Percentiles rank a stretch among this genome's conserved stretches.
phyloP scores from a whole-genome alignment of 2,888 invertebrate species.

The Seira sanloemensis region DNA sequence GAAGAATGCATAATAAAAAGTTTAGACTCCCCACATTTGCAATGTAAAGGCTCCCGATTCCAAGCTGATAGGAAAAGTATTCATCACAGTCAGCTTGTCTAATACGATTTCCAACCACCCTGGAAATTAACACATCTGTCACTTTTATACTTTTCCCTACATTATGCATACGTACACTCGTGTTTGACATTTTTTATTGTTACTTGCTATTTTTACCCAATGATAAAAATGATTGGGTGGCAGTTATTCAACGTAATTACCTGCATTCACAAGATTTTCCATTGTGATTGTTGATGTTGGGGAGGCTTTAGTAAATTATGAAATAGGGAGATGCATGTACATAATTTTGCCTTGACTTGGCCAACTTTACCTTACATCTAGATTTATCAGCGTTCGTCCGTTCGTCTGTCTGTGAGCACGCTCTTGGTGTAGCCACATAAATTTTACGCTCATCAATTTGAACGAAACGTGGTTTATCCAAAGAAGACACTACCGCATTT shows the following conservation, averaged over 20 bases:
- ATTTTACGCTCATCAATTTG: no score
- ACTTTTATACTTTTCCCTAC: conserved; percentile 47
- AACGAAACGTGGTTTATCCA: no score
- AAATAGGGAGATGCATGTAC: no score
- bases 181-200: conserved; percentile 36
- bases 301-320: no score
- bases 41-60: neutral
- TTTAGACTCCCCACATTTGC: neutral
- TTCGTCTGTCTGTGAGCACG: no score
- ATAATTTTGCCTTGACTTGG: no score
- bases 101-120: conserved; percentile 71
- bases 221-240: neutral
- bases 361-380: no score
- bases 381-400: no score
- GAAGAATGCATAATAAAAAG: neutral
- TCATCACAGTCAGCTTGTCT: conserved; percentile 50
- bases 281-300: neutral
- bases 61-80: neutral
- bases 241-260: conserved; percentile 26
- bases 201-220: neutral
- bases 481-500: no score
- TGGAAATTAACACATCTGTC: conserved; percentile 73
- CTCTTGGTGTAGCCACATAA: no score
- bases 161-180: conserved; percentile 25
- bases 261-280: conserved; percentile 21